These are phyloP conservation scores for Anguilla anguilla DNA, from an alignment of 2,797 vertebrate species.

Conservation along the genomic window DNA sequence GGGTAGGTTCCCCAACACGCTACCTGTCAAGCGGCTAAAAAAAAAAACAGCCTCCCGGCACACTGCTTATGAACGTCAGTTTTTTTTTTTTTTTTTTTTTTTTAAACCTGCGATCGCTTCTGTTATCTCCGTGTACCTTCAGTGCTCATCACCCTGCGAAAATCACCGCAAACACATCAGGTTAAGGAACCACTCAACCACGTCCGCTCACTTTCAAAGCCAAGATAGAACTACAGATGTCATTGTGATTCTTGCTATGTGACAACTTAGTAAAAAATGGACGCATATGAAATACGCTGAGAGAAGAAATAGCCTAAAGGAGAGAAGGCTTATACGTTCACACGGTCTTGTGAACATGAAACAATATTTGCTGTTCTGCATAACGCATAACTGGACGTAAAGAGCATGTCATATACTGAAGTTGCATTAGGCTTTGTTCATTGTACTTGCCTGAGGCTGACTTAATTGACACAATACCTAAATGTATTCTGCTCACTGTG, in stretches of 20 bases:
- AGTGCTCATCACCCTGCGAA: too few species aligned
- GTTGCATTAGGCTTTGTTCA: not conserved
- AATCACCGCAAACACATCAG: not conserved
- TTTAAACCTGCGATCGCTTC: not conserved
- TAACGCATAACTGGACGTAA: not conserved
- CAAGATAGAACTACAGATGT: not conserved
- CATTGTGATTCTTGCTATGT: constrained; percentile 25
- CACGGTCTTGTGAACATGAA: constrained; percentile 18
- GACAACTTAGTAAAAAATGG: constrained; percentile 19
- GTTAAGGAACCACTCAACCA: not conserved
- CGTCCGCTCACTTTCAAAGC: not conserved
- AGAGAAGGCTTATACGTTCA: not conserved
- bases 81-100: not conserved
- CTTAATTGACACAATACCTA: too few species aligned
- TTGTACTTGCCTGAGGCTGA: not conserved
- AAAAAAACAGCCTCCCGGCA: not conserved
- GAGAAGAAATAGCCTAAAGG: constrained; percentile 30
- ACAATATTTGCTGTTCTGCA: constrained; percentile 28
- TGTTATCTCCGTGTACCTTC: not conserved
- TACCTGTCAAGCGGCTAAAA: not conserved
- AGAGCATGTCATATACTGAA: not conserved
- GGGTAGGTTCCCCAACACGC: not conserved
- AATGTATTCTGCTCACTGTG: not conserved
- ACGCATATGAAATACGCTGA: not conserved
- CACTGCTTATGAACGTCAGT: not conserved